Conservation (phyloP, 2,797 vertebrate genomes). For the Notolabrus celidotus region DNA sequence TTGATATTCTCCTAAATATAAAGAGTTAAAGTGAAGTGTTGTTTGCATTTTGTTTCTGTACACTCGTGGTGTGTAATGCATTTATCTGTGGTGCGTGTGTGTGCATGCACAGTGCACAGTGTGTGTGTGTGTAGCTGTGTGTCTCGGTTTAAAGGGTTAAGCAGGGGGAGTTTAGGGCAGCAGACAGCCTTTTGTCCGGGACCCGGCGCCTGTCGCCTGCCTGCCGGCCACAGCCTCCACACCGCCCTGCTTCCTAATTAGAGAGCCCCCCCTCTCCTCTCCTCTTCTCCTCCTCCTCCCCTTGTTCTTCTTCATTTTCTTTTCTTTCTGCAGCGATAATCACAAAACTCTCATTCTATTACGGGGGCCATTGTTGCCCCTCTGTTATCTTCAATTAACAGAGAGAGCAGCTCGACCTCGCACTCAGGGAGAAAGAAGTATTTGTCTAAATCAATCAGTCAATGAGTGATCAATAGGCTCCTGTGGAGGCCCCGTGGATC, state of each 20-base stretch:
- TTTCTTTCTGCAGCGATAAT: slow-evolving; percentile 82
- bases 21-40: neutral
- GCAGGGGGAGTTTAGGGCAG: slow-evolving; percentile 84
- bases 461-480: slow-evolving; percentile 83
- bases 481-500: slow-evolving; percentile 75
- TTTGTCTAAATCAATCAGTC: slow-evolving; percentile 87
- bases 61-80: neutral
- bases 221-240: slow-evolving; percentile 81
- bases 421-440: slow-evolving; percentile 77
- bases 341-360: slow-evolving; percentile 83
- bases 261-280: slow-evolving; percentile 57
- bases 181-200: slow-evolving; percentile 87
- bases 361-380: slow-evolving; percentile 81
- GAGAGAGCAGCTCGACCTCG: slow-evolving; percentile 77
- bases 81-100: neutral
- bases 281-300: slow-evolving; percentile 25
- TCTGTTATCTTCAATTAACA: slow-evolving; percentile 88
- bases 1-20: neutral
- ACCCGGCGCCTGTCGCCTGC: slow-evolving; percentile 88
- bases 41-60: neutral
- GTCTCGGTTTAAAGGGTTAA: slow-evolving; percentile 84
- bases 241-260: slow-evolving; percentile 85
- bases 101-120: neutral
- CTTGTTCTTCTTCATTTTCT: slow-evolving; percentile 78
- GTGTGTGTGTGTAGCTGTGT: slow-evolving; percentile 38